phyloP scores from a whole-genome alignment of 2,113 vertebrate species.

The Siniperca knerii region DNA sequence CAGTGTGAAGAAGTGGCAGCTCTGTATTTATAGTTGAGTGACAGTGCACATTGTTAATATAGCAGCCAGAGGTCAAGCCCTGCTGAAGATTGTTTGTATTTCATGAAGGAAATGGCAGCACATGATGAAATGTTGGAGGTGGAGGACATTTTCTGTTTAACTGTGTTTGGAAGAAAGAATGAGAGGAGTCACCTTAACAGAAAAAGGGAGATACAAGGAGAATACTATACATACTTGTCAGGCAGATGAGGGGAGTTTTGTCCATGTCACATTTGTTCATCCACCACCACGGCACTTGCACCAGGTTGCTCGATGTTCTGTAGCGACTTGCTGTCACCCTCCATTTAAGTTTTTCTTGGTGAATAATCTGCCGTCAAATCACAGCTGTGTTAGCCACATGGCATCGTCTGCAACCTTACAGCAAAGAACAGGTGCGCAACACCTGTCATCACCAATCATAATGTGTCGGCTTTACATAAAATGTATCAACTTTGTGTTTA shows the following conservation, averaged over 20 bases:
- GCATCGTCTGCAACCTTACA: constrained; percentile 7
- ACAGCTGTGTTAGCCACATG: constrained; percentile 27
- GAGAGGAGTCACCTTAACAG: background rate
- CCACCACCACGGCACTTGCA: background rate
- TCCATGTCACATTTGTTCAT: background rate
- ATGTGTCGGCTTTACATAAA: background rate
- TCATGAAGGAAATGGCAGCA: constrained; percentile 22
- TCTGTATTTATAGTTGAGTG: constrained; percentile 43
- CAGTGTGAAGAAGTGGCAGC: constrained; percentile 22
- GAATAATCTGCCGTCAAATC: constrained; percentile 25
- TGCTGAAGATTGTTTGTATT: constrained; percentile 40
- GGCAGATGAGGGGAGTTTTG: constrained; percentile 6
- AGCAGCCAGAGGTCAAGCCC: constrained; percentile 35
- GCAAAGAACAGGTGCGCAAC: constrained; percentile 25
- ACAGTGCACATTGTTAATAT: constrained; percentile 40
- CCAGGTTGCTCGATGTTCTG: background rate
- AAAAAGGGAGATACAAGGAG: background rate
- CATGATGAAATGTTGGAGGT: constrained; percentile 30
- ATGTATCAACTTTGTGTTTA: constrained; percentile 9
- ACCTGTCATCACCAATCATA: constrained; percentile 39
- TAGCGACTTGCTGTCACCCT: background rate
- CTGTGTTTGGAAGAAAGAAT: background rate
- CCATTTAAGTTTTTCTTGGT: background rate
- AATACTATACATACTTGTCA: background rate
- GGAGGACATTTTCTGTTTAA: background rate